phyloP scores from a whole-genome alignment of 2,797 vertebrate genomes.

The Typhlichthys subterraneus region DNA sequence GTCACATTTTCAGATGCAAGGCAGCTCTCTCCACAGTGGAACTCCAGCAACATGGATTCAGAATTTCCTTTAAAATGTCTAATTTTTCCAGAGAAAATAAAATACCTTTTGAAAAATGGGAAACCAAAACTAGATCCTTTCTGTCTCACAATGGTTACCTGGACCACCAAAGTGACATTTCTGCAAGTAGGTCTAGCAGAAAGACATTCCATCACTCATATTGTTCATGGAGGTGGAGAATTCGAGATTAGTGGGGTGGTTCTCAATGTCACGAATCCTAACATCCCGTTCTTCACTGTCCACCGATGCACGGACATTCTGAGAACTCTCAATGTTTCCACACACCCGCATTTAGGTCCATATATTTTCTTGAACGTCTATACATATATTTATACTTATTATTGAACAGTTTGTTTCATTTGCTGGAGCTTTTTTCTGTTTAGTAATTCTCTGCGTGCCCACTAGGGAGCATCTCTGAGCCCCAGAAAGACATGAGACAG shows the following conservation, averaged over 20 bases:
- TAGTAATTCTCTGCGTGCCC: conserved; percentile 63
- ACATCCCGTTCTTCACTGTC: conserved; percentile 49
- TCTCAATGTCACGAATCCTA: conserved; percentile 54
- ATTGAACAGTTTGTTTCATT: conserved; percentile 72
- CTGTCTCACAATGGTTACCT: conserved; percentile 15
- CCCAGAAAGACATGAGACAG: conserved; percentile 69
- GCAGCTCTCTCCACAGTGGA: conserved; percentile 56
- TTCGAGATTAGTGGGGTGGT: conserved; percentile 38
- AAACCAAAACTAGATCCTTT: conserved; percentile 21
- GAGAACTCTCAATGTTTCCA: conserved; percentile 35
- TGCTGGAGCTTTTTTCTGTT: conserved; percentile 69
- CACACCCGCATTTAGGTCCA: conserved; percentile 60
- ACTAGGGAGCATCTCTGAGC: conserved; percentile 46
- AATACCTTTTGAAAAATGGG: conserved; percentile 29
- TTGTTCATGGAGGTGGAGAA: conserved; percentile 39
- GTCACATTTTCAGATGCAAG: conserved; percentile 52
- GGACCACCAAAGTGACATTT: conserved; percentile 28
- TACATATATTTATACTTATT: conserved; percentile 78
- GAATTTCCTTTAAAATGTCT: conserved; percentile 62
- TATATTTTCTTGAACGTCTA: conserved; percentile 75
- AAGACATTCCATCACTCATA: conserved; percentile 41
- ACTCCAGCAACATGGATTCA: conserved; percentile 56
- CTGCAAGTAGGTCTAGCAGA: conserved; percentile 43
- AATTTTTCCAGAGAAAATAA: conserved; percentile 57
- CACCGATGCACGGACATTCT: conserved; percentile 19